A percentile compares a stretch with the other conserved stretches of the same genome.
Evolutionary conservation across 2,797 vertebrate species (phyloP).

Genomic region (Macropus fuliginosus): DNA sequence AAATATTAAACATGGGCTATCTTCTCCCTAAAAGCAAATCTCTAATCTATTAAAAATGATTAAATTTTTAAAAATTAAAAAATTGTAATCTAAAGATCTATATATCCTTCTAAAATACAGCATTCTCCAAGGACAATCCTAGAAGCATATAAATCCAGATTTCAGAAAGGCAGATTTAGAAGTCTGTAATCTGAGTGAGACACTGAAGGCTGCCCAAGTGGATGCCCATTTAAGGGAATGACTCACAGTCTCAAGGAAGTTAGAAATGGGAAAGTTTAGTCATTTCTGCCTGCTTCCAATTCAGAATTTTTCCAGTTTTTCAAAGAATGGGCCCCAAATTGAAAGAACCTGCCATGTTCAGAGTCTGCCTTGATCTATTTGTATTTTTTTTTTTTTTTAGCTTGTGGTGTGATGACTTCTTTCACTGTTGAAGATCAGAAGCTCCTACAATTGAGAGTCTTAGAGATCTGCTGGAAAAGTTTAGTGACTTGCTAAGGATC

Average conservation of each 20-base stretch:
- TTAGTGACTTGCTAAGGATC: background rate
- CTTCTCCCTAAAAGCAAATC: constrained; percentile 15
- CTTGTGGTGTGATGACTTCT: background rate
- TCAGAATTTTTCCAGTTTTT: constrained; percentile 6
- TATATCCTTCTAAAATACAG: constrained; percentile 31
- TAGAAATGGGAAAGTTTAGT: constrained; percentile 51
- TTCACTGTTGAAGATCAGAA: background rate
- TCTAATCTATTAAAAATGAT: background rate
- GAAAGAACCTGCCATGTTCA: background rate
- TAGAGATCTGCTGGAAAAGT: background rate
- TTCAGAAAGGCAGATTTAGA: constrained; percentile 50
- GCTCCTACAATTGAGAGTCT: background rate
- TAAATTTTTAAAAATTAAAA: background rate
- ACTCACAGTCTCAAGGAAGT: constrained; percentile 53
- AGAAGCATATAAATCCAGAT: constrained; percentile 16
- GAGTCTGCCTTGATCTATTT: background rate
- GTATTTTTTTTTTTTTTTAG: constrained; percentile 19
- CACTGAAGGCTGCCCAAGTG: background rate
- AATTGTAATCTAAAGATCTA: constrained; percentile 13
- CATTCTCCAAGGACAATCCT: background rate
- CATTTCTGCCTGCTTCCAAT: constrained; percentile 43
- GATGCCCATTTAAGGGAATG: constrained; percentile 16
- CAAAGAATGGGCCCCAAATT: background rate
- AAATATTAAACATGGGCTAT: background rate
- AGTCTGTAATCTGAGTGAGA: constrained; percentile 59